Percentiles rank a stretch among this genome's conserved stretches.
phyloP scores from a whole-genome alignment of 2,113 vertebrate species.

The Nanger granti region DNA sequence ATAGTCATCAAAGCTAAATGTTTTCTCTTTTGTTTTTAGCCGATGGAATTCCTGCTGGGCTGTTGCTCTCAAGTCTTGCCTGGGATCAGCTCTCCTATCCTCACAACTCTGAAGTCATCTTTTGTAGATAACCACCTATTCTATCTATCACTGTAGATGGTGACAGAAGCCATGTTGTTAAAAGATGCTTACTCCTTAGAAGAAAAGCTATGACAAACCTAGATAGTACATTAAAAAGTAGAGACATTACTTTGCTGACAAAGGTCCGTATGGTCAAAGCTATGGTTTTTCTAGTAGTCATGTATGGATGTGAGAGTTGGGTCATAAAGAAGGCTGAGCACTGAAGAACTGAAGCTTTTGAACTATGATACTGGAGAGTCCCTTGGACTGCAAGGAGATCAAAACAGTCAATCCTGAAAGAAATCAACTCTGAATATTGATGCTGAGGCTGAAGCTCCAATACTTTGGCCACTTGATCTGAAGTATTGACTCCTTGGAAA shows the following conservation, averaged over 20 bases:
- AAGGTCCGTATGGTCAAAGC: neutral
- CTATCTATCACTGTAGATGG: neutral
- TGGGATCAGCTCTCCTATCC: neutral
- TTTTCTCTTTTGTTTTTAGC: neutral
- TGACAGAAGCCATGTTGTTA: neutral
- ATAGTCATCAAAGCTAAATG: neutral
- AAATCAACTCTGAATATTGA: neutral
- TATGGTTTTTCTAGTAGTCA: neutral
- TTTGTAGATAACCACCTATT: neutral
- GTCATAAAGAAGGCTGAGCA: neutral
- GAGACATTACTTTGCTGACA: neutral
- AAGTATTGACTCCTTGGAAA: neutral
- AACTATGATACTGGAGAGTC: neutral
- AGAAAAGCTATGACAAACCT: neutral
- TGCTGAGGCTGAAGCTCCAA: neutral
- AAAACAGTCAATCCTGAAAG: neutral
- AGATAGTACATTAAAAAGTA: neutral
- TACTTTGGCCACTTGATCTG: neutral
- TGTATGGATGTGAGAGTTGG: neutral
- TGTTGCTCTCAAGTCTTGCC: neutral
- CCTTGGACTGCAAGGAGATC: neutral
- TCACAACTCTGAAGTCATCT: neutral
- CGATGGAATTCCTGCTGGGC: neutral
- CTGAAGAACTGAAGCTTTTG: neutral
- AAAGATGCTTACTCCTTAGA: neutral